Conservation (phyloP, 2,113 vertebrate genomes). For the Riparia riparia region DNA sequence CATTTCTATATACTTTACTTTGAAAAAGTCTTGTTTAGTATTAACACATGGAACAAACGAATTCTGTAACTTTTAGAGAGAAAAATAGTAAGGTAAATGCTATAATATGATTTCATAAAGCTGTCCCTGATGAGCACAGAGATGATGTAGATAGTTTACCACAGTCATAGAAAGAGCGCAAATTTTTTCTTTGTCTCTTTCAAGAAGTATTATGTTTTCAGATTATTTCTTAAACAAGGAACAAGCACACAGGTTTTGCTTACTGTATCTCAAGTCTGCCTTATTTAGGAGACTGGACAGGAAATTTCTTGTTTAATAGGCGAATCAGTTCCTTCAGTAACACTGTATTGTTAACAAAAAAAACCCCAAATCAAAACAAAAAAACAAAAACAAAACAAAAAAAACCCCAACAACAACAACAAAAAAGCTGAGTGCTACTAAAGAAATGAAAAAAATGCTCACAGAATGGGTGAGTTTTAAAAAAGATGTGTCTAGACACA, state of each 20-base stretch:
- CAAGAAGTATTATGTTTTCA: not conserved
- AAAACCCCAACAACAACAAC: too few species aligned
- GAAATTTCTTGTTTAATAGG: not conserved
- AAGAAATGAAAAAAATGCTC: not conserved
- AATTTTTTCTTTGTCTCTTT: not conserved
- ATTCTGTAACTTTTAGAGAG: not conserved
- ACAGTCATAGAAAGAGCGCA: not conserved
- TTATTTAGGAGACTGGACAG: not conserved
- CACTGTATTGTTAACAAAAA: not conserved
- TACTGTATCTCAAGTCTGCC: not conserved
- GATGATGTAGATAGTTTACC: not conserved
- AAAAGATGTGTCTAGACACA: not conserved
- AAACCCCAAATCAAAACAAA: too few species aligned
- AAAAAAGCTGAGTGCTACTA: not conserved
- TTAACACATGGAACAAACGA: not conserved
- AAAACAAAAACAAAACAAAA: too few species aligned
- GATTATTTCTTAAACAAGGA: not conserved
- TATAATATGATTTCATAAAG: not conserved
- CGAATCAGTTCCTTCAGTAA: not conserved
- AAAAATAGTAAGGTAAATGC: not conserved
- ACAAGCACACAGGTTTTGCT: not conserved
- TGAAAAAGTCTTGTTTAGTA: not conserved
- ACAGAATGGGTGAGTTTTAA: not conserved
- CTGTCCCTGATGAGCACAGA: not conserved
- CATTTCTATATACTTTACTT: not conserved